Base-by-base conservation (phyloP, 1,140 invertebrate genomes). In the Carposina sasakii region DNA sequence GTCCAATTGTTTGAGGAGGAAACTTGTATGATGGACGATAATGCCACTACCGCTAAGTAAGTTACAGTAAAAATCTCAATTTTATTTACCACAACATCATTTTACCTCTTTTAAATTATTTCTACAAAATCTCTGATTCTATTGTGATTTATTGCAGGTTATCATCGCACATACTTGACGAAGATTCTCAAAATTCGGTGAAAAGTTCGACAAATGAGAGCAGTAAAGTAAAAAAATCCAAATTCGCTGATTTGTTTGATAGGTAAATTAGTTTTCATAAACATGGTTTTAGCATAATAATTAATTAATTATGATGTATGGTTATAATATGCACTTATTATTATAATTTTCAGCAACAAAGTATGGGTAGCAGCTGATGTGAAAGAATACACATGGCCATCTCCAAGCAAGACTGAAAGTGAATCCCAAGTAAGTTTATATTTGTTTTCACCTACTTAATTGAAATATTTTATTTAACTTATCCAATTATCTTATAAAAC, bases 321-420 rank as follows among this genome's bases (percentile, higher is more conserved):
- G 26, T 43, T 36, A 47, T 19, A 28, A 39, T 47, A 19, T 39
- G 8, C n/a, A 36, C 10, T 31, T 47, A 44, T 48, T 20, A 30
- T 47, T 60, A 51, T 54, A 21, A 15, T 40, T 78, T 76, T 50
- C 60, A 86, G 85, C 55, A 88, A 89, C 56, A 89, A 90, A 55
- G 89, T 92, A 24, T 92, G 94, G 65, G 93, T 90, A 9, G 93
- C 94, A 10, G 92, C 95, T 42, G 94, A 94, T 71, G 90, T 99
- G 15, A 94, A 95, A 57, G 96, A 98, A 76, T 98, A 99, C 71
- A 93, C 93, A 62, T 98, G 96, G 96, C 95, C 96, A 4, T 88
- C 90, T 26, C 90, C 92, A 54, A 89, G 89, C 19, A 82, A 51
- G 20, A 41, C 52, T 13, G 54, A 67, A 57, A 66, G 54, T 16